Base-by-base conservation (phyloP, 2,888 invertebrate genomes). In the Eledone cirrhosa region DNA sequence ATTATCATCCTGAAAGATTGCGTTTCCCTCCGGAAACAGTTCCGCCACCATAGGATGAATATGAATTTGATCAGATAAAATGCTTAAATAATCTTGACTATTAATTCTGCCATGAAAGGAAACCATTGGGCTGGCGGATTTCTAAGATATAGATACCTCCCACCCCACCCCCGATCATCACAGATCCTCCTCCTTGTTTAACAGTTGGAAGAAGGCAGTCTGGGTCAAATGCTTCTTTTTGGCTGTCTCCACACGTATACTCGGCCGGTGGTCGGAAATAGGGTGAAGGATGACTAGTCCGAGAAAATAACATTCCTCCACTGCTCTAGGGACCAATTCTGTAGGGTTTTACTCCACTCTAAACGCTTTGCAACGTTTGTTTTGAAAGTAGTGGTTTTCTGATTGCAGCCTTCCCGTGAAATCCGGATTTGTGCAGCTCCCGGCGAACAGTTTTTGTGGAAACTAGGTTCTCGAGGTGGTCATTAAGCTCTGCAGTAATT, bases 241-340 rank as follows among this genome's bases (percentile, higher is more conserved):
- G 63, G 63, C 16, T 63, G 19, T 63, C 7, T 63, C 63, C 5
- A 63, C 19, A 16, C 63, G 19, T 63, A 63, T 16, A 63, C 63
- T n/a, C n/a, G n/a, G n/a, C n/a, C n/a, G n/a, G n/a, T n/a, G n/a
- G n/a, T n/a, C n/a, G n/a, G n/a, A n/a, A n/a, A 22, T 22, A 16
- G 22, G 63, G 63, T 63, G 24, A 63, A 63, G 16, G 63, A 63
- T 63, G 7, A 63, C 7, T 63, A 22, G 63, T 63, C 63, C 63
- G 63, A 63, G 63, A 63, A 63, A 63, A 16, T 63, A 63, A 63
- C 63, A 11, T 63, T 63, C 8, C 24, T 63, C 63, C 63, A 63
- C 16, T 63, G 63, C n/a, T n/a, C n/a, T n/a, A n/a, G n/a, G n/a
- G n/a, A n/a, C n/a, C n/a, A n/a, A n/a, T n/a, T n/a, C n/a, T 63